These are phyloP conservation scores for Tubiluchus corallicola DNA, from an alignment of 2,888 invertebrate genomes.

Conservation along the genomic window DNA sequence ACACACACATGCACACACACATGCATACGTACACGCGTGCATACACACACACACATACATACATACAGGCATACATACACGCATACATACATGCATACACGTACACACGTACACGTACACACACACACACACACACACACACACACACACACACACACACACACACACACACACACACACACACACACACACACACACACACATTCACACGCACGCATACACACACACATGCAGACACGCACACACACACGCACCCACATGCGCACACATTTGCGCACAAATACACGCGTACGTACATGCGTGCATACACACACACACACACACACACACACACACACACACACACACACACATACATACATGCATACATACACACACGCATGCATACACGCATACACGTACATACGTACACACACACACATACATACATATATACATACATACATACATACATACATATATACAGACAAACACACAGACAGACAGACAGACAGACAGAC, in stretches of 20 bases:
- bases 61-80: background rate
- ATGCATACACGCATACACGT: slow-evolving; percentile 12
- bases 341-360: slow-evolving; percentile 3
- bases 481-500: slow-evolving; percentile 11
- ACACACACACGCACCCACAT: background rate
- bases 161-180: slow-evolving; percentile 3
- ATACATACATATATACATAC: slow-evolving; percentile 13
- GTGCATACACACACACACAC: slow-evolving; percentile 7
- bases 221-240: background rate
- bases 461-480: slow-evolving; percentile 12
- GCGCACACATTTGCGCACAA: slow-evolving; percentile 6
- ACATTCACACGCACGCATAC: background rate
- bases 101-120: background rate
- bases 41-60: slow-evolving; percentile 3
- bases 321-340: slow-evolving; percentile 11
- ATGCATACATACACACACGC: slow-evolving; percentile 9
- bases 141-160: background rate
- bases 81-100: too few species aligned
- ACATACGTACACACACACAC: slow-evolving; percentile 13
- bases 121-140: slow-evolving; percentile 3
- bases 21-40: slow-evolving; percentile 3
- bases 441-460: slow-evolving; percentile 13
- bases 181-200: slow-evolving; percentile 1
- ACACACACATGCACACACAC: background rate
- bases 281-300: slow-evolving; percentile 9